Percentiles rank a stretch among this genome's conserved stretches.
Evolutionary conservation across 23 tunicate species (phyloP).

Genomic region (Diplosoma virens): DNA sequence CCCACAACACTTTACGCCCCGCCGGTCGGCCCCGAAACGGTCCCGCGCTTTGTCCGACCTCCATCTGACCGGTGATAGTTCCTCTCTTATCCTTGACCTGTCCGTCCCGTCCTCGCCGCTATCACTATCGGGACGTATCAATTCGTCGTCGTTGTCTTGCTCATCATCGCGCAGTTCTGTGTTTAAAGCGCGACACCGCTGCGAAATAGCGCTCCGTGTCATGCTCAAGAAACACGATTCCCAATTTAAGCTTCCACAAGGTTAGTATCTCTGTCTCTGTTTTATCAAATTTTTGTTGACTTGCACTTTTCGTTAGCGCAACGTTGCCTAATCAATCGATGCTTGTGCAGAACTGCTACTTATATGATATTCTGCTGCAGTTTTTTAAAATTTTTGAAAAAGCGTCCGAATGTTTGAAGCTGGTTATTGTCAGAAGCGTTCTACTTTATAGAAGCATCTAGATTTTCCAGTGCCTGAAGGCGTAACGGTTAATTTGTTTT

Average conservation of each 20-base stretch:
- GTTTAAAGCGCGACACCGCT: conserved; percentile 5
- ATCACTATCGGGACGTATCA: neutral
- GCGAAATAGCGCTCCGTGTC: conserved; percentile 18
- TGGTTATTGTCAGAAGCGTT: no score
- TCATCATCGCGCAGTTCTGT: conserved; percentile 16
- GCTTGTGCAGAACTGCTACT: no score
- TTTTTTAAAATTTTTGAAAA: no score
- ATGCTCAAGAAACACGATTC: conserved; percentile 41
- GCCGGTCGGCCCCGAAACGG: neutral
- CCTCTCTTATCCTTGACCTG: neutral
- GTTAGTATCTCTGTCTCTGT: neutral
- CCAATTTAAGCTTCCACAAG: conserved; percentile 49
- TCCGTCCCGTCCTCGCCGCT: conserved; percentile 14
- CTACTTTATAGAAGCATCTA: no score
- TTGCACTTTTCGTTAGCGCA: no score
- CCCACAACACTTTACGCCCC: conserved; percentile 17
- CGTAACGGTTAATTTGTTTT: no score
- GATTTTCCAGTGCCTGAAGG: no score
- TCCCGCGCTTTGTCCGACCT: conserved; percentile 11
- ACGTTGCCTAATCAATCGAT: no score
- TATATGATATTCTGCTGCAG: no score
- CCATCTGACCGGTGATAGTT: neutral
- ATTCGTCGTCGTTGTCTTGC: neutral
- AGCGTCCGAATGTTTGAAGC: no score
- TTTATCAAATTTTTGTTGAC: neutral